Evolutionary conservation across 2,113 vertebrate genomes (phyloP), one percentile per base, ranked within the genome.

Genomic region (Meles meles): DNA sequence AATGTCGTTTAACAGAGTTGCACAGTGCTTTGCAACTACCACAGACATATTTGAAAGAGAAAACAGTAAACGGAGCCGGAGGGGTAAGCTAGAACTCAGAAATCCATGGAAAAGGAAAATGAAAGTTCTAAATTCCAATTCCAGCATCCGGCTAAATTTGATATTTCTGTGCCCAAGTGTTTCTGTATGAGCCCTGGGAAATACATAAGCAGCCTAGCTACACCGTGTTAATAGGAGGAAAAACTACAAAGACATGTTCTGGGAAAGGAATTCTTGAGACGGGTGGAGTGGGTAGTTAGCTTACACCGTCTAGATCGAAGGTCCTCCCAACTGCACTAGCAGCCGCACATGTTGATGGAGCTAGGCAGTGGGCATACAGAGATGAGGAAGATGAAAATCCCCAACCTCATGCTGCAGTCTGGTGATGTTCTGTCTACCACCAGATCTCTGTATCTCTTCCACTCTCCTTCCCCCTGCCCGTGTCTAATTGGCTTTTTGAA

Each of bases 111-210:
- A 65, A 93, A 83, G 77, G 65, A 80, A 94, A 92, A 93, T 55
- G 34, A 80, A 94, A 92, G 57, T 79, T 93, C 71, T 82, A 79
- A 91, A 80, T 79, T 90, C 61, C 55, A 79, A 18, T 89, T 71
- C 47, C 27, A 39, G 21, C n/a, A 6, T 61, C 52, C 86, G 65
- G 17, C 81, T 77, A 86, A 65, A 52, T 76, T 74, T 71, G 63
- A 31, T 65, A 93, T 94, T 39, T 81, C 9, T 94, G 23, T 83
- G 44, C 10, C 83, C 74, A 15, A 9, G 27, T 59, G 25, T 61
- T 93, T 89, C 79, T 89, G 17, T 74, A 34, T 65, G n/a, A 55
- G 42, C 52, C 42, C 44, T n/a, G 72, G 76, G 57, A 42, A 85
- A 71, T 82, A 5, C 15, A 20, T 80, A 79, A 63, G 85, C 88